Evolutionary conservation across 2,888 invertebrate species (phyloP).

Genomic region (Crematogaster levior): DNA sequence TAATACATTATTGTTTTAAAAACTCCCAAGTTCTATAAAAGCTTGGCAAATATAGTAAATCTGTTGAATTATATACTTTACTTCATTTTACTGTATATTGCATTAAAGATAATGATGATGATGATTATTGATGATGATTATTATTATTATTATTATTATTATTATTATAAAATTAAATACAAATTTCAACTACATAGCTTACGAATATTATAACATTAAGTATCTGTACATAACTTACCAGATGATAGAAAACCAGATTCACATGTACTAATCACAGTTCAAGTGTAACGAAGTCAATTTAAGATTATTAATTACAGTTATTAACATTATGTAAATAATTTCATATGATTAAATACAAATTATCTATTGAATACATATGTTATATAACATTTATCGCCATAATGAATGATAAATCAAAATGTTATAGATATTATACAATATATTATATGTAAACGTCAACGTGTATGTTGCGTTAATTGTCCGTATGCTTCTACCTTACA

Average conservation of each 20-base stretch:
- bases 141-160: too few species aligned
- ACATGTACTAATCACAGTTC: neutral
- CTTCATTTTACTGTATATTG: too few species aligned
- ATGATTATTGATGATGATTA: too few species aligned
- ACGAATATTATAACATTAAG: conserved; percentile 9
- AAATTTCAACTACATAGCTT: neutral
- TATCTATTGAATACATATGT: neutral
- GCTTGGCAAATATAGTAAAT: neutral
- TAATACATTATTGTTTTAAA: neutral
- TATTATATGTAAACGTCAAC: neutral
- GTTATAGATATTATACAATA: neutral
- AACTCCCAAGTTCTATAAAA: neutral
- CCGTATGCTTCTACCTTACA: neutral
- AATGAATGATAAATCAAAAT: conserved; percentile 6
- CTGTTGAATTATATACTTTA: too few species aligned
- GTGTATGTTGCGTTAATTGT: conserved; percentile 9
- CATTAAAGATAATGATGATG: too few species aligned
- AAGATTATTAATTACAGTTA: conserved; percentile 19
- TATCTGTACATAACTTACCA: conserved; percentile 30
- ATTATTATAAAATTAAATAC: neutral
- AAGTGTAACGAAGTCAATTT: conserved; percentile 19
- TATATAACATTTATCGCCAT: neutral
- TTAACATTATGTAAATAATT: conserved; percentile 12
- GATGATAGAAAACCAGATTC: conserved; percentile 11
- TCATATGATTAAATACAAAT: neutral